A percentile compares a stretch with the other conserved stretches of the same genome.
Evolutionary conservation across 2,888 invertebrate species (phyloP).

Genomic region (Noctua janthe): DNA sequence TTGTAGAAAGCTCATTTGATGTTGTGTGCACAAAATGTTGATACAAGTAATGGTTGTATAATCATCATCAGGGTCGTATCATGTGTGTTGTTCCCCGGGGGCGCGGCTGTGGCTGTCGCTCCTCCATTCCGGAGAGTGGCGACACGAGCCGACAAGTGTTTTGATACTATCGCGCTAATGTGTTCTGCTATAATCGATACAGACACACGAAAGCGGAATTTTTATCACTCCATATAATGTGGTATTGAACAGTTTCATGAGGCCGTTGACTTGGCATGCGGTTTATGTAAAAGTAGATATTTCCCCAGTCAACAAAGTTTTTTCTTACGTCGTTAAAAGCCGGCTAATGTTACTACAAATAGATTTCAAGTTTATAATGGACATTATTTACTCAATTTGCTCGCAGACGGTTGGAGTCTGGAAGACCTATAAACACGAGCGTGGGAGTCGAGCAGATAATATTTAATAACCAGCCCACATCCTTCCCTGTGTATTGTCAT

Average conservation of each 20-base stretch:
- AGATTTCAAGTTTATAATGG: conserved; percentile 52
- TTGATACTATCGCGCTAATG: conserved; percentile 85
- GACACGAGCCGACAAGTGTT: conserved; percentile 81
- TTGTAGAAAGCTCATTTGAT: conserved; percentile 40
- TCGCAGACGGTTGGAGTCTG: neutral
- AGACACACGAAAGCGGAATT: conserved; percentile 69
- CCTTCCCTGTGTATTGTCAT: conserved; percentile 17
- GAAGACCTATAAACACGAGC: conserved; percentile 4
- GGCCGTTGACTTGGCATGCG: conserved; percentile 66
- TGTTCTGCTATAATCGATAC: conserved; percentile 82
- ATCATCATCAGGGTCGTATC: conserved; percentile 59
- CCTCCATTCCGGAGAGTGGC: conserved; percentile 76
- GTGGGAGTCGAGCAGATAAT: conserved; percentile 28
- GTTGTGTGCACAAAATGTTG: conserved; percentile 55
- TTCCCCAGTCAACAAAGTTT: conserved; percentile 59
- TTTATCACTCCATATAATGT: conserved; percentile 63
- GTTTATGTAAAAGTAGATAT: conserved; percentile 56
- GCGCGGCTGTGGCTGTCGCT: conserved; percentile 66
- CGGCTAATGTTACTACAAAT: conserved; percentile 50
- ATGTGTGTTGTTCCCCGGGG: conserved; percentile 68
- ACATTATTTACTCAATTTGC: conserved; percentile 41
- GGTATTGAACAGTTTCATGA: conserved; percentile 63
- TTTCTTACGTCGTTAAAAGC: conserved; percentile 66
- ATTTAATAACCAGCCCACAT: conserved; percentile 45
- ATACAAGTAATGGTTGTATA: conserved; percentile 66